phyloP scores from a whole-genome alignment of 2,113 vertebrate genomes.

The Origma solitaria region DNA sequence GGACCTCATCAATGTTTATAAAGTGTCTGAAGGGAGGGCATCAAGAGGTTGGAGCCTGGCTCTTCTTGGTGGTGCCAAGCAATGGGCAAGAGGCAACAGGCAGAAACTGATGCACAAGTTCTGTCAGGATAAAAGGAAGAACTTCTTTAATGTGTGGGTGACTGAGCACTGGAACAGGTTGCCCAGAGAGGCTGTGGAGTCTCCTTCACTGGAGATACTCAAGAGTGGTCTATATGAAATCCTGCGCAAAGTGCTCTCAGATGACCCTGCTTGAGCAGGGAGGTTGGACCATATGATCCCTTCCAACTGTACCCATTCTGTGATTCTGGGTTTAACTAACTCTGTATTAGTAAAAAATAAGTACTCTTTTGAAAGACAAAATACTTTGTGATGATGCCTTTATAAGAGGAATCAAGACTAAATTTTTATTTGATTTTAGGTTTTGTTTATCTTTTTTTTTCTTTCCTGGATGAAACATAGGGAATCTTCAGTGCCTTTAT shows the following conservation, averaged over 20 bases:
- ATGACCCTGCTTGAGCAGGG: neutral
- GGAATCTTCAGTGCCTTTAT: neutral
- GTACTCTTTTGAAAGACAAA: neutral
- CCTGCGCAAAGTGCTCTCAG: neutral
- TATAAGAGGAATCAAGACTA: neutral
- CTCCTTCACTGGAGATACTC: neutral
- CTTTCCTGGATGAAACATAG: neutral
- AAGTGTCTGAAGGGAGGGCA: neutral
- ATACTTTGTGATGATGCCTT: neutral
- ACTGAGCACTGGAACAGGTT: neutral
- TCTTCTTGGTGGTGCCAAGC: neutral
- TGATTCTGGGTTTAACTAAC: neutral
- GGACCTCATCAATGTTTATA: neutral
- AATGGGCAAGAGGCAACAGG: accelerated
- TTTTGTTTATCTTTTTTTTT: neutral
- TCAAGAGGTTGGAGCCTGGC: neutral
- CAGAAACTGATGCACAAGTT: neutral
- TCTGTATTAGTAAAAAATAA: neutral
- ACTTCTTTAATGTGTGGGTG: neutral
- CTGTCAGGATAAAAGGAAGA: neutral
- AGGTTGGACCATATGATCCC: neutral
- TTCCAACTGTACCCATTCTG: neutral
- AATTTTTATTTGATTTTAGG: neutral
- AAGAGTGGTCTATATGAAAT: neutral
- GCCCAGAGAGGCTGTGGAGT: neutral